Evolutionary conservation across 2,888 invertebrate species (phyloP).

Genomic region (Rhagonycha lutea): DNA sequence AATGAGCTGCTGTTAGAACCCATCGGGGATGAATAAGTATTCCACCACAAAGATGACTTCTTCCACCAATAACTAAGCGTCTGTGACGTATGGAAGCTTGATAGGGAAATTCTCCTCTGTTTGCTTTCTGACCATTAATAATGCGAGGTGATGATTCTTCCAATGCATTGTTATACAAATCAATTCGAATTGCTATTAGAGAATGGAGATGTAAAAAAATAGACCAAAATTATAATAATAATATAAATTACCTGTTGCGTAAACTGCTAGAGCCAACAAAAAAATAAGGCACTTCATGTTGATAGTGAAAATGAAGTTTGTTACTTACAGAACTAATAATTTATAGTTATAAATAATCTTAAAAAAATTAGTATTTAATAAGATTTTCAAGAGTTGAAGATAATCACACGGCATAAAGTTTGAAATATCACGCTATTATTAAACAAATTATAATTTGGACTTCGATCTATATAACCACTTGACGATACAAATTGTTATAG

Average conservation of each 20-base stretch:
- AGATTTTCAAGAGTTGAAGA: neutral
- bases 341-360: neutral
- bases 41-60: constrained; percentile 4
- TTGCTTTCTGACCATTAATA: neutral
- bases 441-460: neutral
- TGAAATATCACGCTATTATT: neutral
- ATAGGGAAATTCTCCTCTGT: neutral
- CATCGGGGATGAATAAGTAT: neutral
- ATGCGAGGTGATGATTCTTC: neutral
- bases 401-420: neutral
- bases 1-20: constrained; percentile 5
- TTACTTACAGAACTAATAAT: neutral
- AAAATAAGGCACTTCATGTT: neutral
- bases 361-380: neutral
- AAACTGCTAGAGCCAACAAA: neutral
- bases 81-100: neutral
- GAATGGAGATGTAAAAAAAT: neutral
- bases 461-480: neutral
- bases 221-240: neutral
- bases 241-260: neutral
- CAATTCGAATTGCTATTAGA: neutral
- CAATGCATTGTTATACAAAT: neutral
- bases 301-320: neutral
- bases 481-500: neutral
- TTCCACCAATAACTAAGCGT: neutral